A percentile compares a stretch with the other conserved stretches of the same genome.
Evolutionary conservation across 2,113 vertebrate species (phyloP).

Genomic region (Pica pica): DNA sequence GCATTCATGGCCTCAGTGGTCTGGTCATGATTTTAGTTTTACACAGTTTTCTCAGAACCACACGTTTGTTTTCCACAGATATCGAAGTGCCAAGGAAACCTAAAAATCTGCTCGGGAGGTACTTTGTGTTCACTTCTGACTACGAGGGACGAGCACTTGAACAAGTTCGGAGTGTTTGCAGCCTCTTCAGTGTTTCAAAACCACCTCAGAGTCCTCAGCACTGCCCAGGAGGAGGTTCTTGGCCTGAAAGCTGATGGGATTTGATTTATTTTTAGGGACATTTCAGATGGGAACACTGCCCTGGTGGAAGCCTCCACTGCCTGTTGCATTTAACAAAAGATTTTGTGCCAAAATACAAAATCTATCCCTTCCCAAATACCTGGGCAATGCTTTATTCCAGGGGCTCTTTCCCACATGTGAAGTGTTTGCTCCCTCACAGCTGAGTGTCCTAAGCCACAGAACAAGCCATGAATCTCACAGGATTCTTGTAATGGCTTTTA

Average conservation of each 20-base stretch:
- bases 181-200: neutral
- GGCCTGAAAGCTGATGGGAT: neutral
- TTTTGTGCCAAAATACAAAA: neutral
- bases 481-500: constrained; percentile 47
- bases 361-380: neutral
- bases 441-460: constrained; percentile 1
- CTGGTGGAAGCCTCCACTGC: neutral
- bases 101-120: neutral
- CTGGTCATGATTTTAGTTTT: neutral
- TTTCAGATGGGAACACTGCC: neutral
- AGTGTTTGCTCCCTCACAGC: neutral
- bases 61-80: neutral
- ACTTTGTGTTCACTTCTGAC: neutral
- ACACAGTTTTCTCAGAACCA: accelerated
- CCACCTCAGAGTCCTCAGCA: neutral
- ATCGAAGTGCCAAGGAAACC: neutral
- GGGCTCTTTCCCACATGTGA: neutral
- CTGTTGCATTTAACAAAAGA: accelerated
- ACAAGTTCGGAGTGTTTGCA: neutral
- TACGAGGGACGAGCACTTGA: neutral
- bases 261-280: neutral
- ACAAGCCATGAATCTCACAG: constrained; percentile 29
- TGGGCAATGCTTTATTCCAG: neutral
- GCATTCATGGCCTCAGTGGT: neutral
- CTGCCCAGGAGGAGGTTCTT: neutral